Evolutionary conservation across 2,888 invertebrate species (phyloP).

Genomic region (Plebejus melissa): DNA sequence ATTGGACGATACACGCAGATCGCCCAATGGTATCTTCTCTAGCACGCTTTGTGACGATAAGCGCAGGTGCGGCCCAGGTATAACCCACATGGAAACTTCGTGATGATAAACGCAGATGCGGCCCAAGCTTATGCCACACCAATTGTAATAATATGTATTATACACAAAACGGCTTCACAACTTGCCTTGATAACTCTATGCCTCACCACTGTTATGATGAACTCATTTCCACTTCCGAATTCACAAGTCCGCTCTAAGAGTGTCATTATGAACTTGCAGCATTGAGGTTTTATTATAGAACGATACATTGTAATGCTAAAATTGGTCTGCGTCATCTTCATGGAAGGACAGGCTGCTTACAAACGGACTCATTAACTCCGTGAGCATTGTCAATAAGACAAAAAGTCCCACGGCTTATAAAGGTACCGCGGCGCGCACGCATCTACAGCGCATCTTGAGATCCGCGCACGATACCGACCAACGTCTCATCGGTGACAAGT

Average conservation of each 20-base stretch:
- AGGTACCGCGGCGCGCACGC: conserved; percentile 58
- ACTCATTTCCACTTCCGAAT: conserved; percentile 15
- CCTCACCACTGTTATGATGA: background rate
- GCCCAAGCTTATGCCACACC: background rate
- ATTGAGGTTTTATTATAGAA: conserved; percentile 49
- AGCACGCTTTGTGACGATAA: too few relatives aligned
- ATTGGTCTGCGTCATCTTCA: conserved; percentile 61
- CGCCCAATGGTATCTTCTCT: too few relatives aligned
- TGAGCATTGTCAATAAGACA: conserved; percentile 74
- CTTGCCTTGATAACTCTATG: background rate
- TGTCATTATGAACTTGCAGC: conserved; percentile 28
- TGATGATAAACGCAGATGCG: too few relatives aligned
- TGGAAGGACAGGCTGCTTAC: conserved; percentile 72
- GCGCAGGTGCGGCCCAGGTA: too few relatives aligned
- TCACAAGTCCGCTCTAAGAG: conserved; percentile 12
- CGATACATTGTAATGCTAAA: conserved; percentile 59
- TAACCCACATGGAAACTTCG: too few relatives aligned
- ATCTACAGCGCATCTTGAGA: conserved; percentile 71
- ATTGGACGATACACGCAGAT: too few relatives aligned
- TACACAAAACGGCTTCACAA: background rate
- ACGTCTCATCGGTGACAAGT: conserved; percentile 33
- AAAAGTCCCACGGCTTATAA: conserved; percentile 78
- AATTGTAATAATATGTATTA: background rate
- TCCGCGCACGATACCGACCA: conserved; percentile 54
- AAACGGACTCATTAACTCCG: conserved; percentile 72